Conservation (phyloP, 92 coral and sea anemone genomes). For the Muricea muricata region DNA sequence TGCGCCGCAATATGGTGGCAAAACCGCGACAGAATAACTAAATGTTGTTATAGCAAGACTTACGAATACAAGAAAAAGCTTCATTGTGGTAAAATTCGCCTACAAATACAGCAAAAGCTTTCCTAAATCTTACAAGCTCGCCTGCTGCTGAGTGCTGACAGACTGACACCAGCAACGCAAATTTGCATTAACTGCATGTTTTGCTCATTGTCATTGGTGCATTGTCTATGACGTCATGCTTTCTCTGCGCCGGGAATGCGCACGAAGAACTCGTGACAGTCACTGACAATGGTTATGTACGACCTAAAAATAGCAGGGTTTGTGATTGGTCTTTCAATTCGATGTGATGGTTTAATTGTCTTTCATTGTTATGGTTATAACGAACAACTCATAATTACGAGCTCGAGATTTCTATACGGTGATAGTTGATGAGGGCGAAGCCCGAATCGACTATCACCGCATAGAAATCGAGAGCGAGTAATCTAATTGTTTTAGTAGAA, state of each 20-base stretch:
- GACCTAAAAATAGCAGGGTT: too few relatives aligned
- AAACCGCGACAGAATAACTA: slow-evolving; percentile 3
- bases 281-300: not conserved
- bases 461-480: too few relatives aligned
- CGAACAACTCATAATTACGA: too few relatives aligned
- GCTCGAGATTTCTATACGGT: too few relatives aligned
- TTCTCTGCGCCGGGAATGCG: not conserved
- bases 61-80: not conserved
- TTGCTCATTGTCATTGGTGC: not conserved
- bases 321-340: too few relatives aligned
- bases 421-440: too few relatives aligned
- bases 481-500: too few relatives aligned
- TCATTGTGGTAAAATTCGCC: not conserved
- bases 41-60: slow-evolving; percentile 10
- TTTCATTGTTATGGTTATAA: too few relatives aligned
- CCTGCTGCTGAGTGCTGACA: not conserved
- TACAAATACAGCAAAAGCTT: not conserved
- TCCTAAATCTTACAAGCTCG: not conserved
- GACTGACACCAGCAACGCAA: not conserved
- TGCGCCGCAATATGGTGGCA: slow-evolving; percentile 3
- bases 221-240: too few relatives aligned
- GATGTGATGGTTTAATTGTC: too few relatives aligned
- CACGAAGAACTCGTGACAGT: not conserved
- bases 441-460: too few relatives aligned
- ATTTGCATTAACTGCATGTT: not conserved